Evolutionary conservation across 2,888 invertebrate genomes (phyloP), one percentile per base, ranked within the genome.

Genomic region (Crocallis elinguaria): DNA sequence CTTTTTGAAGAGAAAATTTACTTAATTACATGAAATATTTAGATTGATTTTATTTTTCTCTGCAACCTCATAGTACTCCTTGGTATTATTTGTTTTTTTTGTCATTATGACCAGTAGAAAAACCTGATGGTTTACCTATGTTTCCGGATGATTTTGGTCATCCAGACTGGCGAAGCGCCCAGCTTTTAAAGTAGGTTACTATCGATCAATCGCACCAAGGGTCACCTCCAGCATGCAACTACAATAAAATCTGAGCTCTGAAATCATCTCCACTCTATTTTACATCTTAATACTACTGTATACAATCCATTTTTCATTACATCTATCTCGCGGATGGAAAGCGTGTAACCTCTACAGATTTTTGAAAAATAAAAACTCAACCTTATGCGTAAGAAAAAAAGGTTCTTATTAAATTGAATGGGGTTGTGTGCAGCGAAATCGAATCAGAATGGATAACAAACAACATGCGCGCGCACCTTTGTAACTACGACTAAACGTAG

Each of bases 401-500:
- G 36, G 60, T 52, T 21, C 1, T 38, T 7, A 30, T 25, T 41
- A 32, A 19, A 2, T 36, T 14, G 46, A 8, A n/a, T 30, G 19
- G 11, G n/a, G 8, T 38, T 49, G 21, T 23, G 7, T 33, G 32
- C 57, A 62, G 37, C 61, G 63, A 55, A n/a, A 82, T 84, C 81
- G 85, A 82, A 86, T 13, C 17, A 5, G n/a, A n/a, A 69, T 74
- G 75, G 80, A 84, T 87, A 81, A 83, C 73, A 87, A 84, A 88
- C 83, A 86, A 36, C 61, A 1, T 89, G 89, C 89, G 89, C 88
- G 89, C 89, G 89, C 89, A 89, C 44, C 67, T 78, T 44, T 33
- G 14, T 32, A 86, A 49, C 64, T 77, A 51, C 73, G n/a, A n/a
- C n/a, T n/a, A n/a, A n/a, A n/a, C n/a, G n/a, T n/a, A n/a, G n/a